Evolutionary conservation across 2,797 vertebrate genomes (phyloP).

Genomic region (Spatula clypeata): DNA sequence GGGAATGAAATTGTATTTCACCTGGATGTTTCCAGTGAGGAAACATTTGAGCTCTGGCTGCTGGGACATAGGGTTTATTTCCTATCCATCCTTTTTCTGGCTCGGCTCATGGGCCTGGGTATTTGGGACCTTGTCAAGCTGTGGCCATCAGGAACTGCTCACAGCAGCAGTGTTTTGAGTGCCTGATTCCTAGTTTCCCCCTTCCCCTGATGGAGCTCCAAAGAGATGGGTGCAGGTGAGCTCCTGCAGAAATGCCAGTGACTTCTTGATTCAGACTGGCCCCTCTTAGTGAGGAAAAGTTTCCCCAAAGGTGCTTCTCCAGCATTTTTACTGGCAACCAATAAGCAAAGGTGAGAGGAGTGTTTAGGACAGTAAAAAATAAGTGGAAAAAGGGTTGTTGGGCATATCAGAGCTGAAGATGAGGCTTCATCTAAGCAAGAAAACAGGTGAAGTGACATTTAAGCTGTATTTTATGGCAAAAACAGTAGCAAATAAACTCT

Average conservation of each 20-base stretch:
- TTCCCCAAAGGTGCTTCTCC: not conserved
- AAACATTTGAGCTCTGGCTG: not conserved
- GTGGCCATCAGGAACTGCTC: not conserved
- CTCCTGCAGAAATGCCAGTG: not conserved
- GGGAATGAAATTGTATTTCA: not conserved
- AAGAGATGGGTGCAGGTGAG: not conserved
- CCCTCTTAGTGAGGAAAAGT: not conserved
- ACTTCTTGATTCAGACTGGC: not conserved
- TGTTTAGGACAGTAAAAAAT: not conserved
- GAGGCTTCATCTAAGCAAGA: not conserved
- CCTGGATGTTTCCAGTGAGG: not conserved
- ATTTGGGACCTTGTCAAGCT: not conserved
- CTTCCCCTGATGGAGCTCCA: not conserved
- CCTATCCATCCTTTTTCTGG: not conserved
- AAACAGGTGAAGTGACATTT: not conserved
- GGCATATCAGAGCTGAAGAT: not conserved
- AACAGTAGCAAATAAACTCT: not conserved
- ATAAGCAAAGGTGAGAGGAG: not conserved
- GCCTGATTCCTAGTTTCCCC: not conserved
- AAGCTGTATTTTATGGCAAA: not conserved
- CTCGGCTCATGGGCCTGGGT: fast-evolving
- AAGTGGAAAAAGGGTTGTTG: not conserved
- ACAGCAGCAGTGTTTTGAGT: not conserved
- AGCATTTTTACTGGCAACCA: not conserved
- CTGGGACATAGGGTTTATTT: not conserved